Evolutionary conservation across 2,113 vertebrate genomes (phyloP).

Genomic region (Salvelinus alpinus): DNA sequence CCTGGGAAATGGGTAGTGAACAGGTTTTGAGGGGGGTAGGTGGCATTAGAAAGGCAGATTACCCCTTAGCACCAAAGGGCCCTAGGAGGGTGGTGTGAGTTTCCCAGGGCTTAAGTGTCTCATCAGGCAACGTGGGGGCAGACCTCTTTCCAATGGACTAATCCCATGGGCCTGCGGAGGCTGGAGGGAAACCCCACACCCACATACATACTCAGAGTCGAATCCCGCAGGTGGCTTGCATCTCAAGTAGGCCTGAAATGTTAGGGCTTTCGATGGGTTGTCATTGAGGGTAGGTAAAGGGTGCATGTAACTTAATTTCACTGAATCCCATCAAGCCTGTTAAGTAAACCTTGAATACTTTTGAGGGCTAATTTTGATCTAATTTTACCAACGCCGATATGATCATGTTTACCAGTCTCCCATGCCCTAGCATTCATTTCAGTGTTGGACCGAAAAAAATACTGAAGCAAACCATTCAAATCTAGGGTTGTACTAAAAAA

Average conservation of each 20-base stretch:
- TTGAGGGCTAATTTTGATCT: too few relatives aligned
- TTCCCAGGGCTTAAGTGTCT: conserved; percentile 81
- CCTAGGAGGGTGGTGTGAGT: conserved; percentile 69
- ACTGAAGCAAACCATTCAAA: not conserved
- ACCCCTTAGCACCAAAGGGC: conserved; percentile 56
- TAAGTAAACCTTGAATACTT: too few relatives aligned
- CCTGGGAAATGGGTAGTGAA: conserved; percentile 28
- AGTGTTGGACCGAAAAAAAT: too few relatives aligned
- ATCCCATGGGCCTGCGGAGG: conserved; percentile 79
- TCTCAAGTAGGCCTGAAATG: conserved; percentile 76
- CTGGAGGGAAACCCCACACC: conserved; percentile 42
- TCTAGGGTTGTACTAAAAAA: not conserved
- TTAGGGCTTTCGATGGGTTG: conserved; percentile 48
- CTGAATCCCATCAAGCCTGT: not conserved
- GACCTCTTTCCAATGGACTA: conserved; percentile 63
- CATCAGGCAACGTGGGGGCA: conserved; percentile 74
- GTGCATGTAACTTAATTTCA: not conserved
- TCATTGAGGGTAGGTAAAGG: not conserved
- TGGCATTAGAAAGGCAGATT: conserved; percentile 55
- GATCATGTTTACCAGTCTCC: not conserved
- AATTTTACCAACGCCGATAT: too few relatives aligned
- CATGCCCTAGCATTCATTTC: not conserved
- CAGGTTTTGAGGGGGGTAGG: conserved; percentile 48
- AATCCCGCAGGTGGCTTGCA: conserved; percentile 78
- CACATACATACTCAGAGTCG: conserved; percentile 1